Percentiles rank a stretch among this genome's conserved stretches.
phyloP scores from a whole-genome alignment of 2,797 vertebrate genomes.

The Emys orbicularis region DNA sequence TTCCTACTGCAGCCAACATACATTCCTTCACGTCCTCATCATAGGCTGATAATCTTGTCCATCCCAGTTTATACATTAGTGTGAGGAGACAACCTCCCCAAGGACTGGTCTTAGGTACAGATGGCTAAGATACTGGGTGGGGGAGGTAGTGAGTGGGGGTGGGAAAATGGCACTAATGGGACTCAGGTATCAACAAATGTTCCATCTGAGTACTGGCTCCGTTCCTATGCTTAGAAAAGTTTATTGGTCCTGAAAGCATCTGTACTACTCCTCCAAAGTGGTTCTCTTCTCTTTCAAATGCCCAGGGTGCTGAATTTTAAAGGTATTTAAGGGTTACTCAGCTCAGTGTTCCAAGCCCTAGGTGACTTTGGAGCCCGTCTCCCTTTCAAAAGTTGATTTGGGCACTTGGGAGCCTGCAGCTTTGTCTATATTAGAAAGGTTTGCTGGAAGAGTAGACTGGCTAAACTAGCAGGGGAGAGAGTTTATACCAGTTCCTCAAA shows the following conservation, averaged over 20 bases:
- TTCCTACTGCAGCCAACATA: rapidly evolving
- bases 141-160: not conserved
- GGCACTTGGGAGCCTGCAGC: not conserved
- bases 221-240: not conserved
- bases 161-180: not conserved
- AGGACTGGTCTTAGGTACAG: not conserved
- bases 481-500: not conserved
- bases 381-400: not conserved
- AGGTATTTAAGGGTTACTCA: not conserved
- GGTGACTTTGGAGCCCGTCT: not conserved
- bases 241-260: not conserved
- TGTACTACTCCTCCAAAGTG: not conserved
- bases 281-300: not conserved
- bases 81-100: not conserved
- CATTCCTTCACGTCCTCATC: rapidly evolving
- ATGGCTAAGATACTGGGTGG: not conserved
- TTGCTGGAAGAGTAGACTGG: not conserved
- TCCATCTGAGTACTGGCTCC: not conserved
- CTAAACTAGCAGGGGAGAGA: not conserved
- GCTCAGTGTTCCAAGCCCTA: not conserved
- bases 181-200: not conserved
- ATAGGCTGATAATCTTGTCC: not conserved
- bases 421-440: not conserved
- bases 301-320: not conserved
- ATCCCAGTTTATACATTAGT: not conserved